phyloP scores from a whole-genome alignment of 2,888 invertebrate species.

The Pollenia labialis region DNA sequence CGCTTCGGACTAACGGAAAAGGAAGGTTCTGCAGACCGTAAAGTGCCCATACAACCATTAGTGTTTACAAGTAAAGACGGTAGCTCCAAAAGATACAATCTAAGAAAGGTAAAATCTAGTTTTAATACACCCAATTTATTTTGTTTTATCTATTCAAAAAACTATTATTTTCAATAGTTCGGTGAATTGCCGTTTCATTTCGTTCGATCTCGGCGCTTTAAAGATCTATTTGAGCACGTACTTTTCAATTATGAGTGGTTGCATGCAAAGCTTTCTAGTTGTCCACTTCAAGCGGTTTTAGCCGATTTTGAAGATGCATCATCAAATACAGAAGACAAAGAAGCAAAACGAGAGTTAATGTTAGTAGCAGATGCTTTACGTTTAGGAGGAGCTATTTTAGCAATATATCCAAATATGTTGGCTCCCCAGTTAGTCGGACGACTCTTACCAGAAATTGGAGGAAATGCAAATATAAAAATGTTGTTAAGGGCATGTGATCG shows the following conservation, averaged over 20 bases:
- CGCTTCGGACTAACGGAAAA: constrained; percentile 89
- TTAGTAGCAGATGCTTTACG: constrained; percentile 96
- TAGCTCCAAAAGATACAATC: constrained; percentile 94
- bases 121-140: too few species aligned
- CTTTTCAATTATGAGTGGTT: constrained; percentile 99
- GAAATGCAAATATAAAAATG: constrained; percentile 92
- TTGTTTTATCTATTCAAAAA: not conserved
- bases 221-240: constrained; percentile 95
- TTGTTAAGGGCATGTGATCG: constrained; percentile 95
- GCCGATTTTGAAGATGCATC: constrained; percentile 98
- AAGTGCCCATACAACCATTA: constrained; percentile 97
- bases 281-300: constrained; percentile 96
- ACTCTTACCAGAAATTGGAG: constrained; percentile 94
- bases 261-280: constrained; percentile 97
- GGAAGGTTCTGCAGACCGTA: constrained; percentile 95
- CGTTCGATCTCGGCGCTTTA: constrained; percentile 94
- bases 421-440: constrained; percentile 97
- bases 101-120: constrained; percentile 91
- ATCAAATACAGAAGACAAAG: constrained; percentile 91
- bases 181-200: constrained; percentile 98
- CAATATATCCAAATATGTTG: constrained; percentile 96
- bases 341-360: constrained; percentile 91
- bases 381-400: constrained; percentile 96
- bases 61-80: constrained; percentile 96
- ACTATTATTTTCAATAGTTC: constrained; percentile 86